phyloP scores from a whole-genome alignment of 2,113 vertebrate genomes.

The Mesembrinibis cayennensis region DNA sequence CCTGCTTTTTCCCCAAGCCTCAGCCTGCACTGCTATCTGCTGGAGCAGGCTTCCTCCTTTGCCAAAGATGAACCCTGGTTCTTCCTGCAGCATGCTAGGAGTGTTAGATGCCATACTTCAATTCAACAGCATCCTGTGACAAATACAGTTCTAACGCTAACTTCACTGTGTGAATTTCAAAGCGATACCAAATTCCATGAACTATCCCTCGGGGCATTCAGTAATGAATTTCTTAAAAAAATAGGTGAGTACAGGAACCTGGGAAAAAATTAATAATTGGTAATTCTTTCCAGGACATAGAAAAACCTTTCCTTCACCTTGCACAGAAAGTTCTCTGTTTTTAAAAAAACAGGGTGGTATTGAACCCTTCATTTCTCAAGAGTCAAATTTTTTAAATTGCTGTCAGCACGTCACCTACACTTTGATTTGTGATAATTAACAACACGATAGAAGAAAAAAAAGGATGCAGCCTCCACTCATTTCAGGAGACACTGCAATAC shows the following conservation, averaged over 20 bases:
- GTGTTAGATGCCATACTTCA: not conserved
- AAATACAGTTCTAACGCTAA: not conserved
- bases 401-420: not conserved
- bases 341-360: not conserved
- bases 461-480: not conserved
- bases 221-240: constrained; percentile 29
- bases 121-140: not conserved
- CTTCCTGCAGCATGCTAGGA: not conserved
- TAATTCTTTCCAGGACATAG: not conserved
- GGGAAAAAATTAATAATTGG: not conserved
- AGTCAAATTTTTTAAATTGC: not conserved
- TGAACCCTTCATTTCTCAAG: not conserved
- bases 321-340: not conserved
- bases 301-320: not conserved
- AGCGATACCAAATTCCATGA: not conserved
- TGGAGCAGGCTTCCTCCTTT: not conserved
- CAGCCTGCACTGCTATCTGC: not conserved
- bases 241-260: not conserved
- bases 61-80: rapidly evolving
- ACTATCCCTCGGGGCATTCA: not conserved
- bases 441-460: not conserved
- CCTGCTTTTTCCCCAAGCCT: not conserved
- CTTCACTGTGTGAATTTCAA: not conserved
- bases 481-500: not conserved
- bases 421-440: not conserved